These are phyloP conservation scores for Drosophila serrata DNA, from an alignment of 1,140 invertebrate species.

Conservation along the genomic window DNA sequence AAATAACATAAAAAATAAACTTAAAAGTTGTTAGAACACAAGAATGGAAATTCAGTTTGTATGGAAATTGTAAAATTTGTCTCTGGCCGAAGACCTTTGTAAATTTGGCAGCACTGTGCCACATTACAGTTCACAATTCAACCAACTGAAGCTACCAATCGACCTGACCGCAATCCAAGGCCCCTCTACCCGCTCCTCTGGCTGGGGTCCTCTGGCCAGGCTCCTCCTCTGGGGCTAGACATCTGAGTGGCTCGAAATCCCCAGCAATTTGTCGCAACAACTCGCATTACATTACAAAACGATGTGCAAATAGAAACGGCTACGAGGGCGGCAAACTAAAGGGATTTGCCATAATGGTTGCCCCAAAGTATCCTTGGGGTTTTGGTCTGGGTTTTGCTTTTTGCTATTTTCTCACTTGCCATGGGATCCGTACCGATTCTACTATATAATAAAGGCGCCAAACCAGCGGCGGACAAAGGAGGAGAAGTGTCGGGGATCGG, in stretches of 20 bases:
- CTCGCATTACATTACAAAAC: conserved; percentile 82
- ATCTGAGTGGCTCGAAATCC: conserved; percentile 66
- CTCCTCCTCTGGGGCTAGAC: conserved; percentile 22
- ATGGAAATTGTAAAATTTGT: neutral
- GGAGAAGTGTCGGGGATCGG: conserved; percentile 12
- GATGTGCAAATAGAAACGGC: conserved; percentile 77
- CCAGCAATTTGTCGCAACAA: conserved; percentile 79
- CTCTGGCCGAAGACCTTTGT: neutral
- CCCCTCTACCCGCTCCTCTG: neutral
- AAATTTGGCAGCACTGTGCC: conserved; percentile 18
- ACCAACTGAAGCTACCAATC: conserved; percentile 62
- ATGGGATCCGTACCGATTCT: conserved; percentile 19
- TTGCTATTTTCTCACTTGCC: conserved; percentile 30
- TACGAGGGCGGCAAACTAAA: conserved; percentile 61
- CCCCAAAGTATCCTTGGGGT: conserved; percentile 54
- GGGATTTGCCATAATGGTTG: conserved; percentile 70
- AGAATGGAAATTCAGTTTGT: neutral
- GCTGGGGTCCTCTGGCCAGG: neutral
- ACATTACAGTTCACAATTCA: conserved; percentile 60
- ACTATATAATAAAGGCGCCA: conserved; percentile 53
- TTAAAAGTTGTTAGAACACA: too few relatives aligned
- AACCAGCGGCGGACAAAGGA: conserved; percentile 10
- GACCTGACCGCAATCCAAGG: conserved; percentile 22
- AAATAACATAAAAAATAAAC: neutral
- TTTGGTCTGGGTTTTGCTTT: conserved; percentile 36